These are phyloP conservation scores for Lasioglossum malachurum DNA, from an alignment of 2,888 invertebrate species.

Conservation along the genomic window DNA sequence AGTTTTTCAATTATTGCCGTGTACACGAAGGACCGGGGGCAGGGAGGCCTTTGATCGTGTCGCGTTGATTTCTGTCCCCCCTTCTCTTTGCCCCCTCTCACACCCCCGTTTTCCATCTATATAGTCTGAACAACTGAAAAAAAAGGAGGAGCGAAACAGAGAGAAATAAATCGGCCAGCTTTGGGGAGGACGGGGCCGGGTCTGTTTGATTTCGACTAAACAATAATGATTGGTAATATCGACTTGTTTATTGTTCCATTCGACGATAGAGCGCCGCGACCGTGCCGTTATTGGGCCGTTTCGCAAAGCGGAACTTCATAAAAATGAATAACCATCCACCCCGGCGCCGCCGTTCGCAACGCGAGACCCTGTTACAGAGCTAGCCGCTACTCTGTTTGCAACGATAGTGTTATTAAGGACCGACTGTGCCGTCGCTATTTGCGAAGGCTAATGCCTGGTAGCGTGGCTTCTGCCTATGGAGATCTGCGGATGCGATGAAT, in stretches of 20 bases:
- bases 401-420: conserved; percentile 53
- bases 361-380: conserved; percentile 41
- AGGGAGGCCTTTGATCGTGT: conserved; percentile 65
- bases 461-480: not conserved
- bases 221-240: conserved; percentile 71
- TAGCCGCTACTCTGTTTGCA: conserved; percentile 29
- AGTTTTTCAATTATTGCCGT: conserved; percentile 73
- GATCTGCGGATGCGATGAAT: not conserved
- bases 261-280: conserved; percentile 26
- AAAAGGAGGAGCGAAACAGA: conserved; percentile 23
- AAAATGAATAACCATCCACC: conserved; percentile 60
- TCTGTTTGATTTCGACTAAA: conserved; percentile 68
- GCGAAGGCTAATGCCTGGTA: conserved; percentile 29
- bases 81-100: not conserved
- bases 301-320: conserved; percentile 38
- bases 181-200: conserved; percentile 13
- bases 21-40: conserved; percentile 52
- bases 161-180: conserved; percentile 60
- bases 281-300: conserved; percentile 59
- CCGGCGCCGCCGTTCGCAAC: conserved; percentile 36
- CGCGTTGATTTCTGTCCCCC: conserved; percentile 55
- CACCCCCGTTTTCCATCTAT: not conserved
- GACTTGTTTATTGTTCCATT: conserved; percentile 68
- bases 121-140: not conserved
- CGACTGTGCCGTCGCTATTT: conserved; percentile 5